phyloP scores from a whole-genome alignment of 2,113 vertebrate genomes.

The Gavia stellata region DNA sequence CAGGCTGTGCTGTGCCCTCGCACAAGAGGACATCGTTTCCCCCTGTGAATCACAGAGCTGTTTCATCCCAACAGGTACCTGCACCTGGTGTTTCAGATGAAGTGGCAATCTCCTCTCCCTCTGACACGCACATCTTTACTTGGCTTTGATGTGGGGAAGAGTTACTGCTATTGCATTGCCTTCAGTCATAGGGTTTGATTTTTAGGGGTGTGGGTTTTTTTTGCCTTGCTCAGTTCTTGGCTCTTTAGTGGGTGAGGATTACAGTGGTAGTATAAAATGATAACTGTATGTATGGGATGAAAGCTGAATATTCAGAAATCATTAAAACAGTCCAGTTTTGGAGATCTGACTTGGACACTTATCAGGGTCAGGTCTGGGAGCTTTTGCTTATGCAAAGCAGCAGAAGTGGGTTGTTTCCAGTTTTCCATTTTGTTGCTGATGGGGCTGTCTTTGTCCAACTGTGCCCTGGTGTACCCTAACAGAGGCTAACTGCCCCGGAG shows the following conservation, averaged over 20 bases:
- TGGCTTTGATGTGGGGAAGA: background rate
- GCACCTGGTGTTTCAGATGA: background rate
- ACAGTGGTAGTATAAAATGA: background rate
- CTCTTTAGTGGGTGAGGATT: background rate
- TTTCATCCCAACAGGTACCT: background rate
- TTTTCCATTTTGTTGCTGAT: background rate
- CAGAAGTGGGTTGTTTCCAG: background rate
- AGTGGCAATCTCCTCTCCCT: background rate
- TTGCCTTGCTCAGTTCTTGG: background rate
- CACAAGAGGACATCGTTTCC: background rate
- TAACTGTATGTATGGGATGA: background rate
- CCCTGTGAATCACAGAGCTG: background rate
- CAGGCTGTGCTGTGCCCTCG: background rate
- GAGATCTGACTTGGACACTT: background rate
- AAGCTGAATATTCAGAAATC: background rate
- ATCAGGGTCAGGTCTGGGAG: background rate
- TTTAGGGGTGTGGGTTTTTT: background rate
- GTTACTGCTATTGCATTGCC: background rate
- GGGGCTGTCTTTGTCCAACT: constrained; percentile 3
- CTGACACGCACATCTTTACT: background rate
- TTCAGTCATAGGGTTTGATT: background rate
- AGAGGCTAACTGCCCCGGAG: background rate
- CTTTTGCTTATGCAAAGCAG: background rate
- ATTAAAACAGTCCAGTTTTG: background rate
- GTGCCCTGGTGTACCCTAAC: background rate